A percentile compares a stretch with the other conserved stretches of the same genome.
These are phyloP conservation scores for Uria aalge DNA, from an alignment of 2,113 vertebrate species.

Conservation along the genomic window DNA sequence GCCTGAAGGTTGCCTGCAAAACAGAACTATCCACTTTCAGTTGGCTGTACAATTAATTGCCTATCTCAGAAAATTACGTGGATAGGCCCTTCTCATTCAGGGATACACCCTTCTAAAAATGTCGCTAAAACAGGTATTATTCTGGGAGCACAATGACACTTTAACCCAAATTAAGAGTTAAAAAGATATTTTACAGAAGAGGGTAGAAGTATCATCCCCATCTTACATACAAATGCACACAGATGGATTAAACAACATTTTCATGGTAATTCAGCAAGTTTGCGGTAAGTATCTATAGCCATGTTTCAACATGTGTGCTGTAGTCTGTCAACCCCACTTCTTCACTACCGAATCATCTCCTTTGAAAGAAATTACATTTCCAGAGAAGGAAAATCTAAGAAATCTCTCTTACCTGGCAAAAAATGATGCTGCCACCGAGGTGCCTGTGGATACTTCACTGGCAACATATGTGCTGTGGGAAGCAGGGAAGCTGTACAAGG, in stretches of 20 bases:
- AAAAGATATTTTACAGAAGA: background rate
- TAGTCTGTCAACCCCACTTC: background rate
- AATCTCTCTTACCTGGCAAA: conserved; percentile 88
- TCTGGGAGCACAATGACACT: background rate
- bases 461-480: conserved; percentile 75
- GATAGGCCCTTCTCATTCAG: background rate
- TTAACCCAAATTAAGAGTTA: background rate
- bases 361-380: background rate
- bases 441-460: conserved; percentile 77
- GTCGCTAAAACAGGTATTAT: background rate
- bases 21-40: background rate
- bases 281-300: background rate
- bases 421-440: conserved; percentile 93
- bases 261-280: background rate
- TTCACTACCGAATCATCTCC: background rate
- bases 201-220: background rate
- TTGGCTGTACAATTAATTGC: background rate
- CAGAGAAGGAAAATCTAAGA: background rate
- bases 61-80: background rate
- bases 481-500: conserved; percentile 72
- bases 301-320: background rate
- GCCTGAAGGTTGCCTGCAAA: background rate
- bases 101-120: background rate
- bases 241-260: background rate
- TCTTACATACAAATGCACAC: background rate